Percentiles rank a stretch among this genome's conserved stretches.
These are phyloP conservation scores for Abrostola triplasia DNA, from an alignment of 2,888 invertebrate genomes.

Conservation along the genomic window DNA sequence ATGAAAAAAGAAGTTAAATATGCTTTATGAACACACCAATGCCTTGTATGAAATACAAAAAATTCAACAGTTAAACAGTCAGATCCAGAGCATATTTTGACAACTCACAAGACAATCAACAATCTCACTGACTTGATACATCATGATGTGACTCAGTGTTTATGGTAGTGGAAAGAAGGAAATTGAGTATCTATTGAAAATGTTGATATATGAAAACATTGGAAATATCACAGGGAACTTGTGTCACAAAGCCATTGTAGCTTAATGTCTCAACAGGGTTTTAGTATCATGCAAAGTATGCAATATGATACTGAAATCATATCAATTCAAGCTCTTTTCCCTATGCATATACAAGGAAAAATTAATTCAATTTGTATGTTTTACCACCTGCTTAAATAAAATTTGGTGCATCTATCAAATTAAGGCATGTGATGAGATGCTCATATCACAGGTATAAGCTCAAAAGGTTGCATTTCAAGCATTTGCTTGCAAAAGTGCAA, in stretches of 20 bases:
- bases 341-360: conserved; percentile 30
- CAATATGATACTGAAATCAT: conserved; percentile 4
- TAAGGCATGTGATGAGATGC: neutral
- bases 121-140: conserved; percentile 1
- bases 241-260: neutral
- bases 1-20: neutral
- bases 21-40: conserved; percentile 6
- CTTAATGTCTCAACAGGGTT: neutral
- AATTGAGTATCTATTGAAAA: neutral
- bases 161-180: conserved; percentile 3
- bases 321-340: conserved; percentile 29
- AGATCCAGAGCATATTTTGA: conserved; percentile 2
- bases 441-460: neutral
- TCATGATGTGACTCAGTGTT: neutral
- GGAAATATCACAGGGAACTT: neutral
- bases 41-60: conserved; percentile 2
- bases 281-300: neutral
- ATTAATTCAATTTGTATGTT: conserved; percentile 2
- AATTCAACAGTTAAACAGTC: conserved; percentile 9
- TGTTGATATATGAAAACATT: neutral
- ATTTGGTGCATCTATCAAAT: conserved; percentile 1
- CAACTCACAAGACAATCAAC: conserved; percentile 2
- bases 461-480: neutral
- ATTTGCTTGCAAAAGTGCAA: neutral
- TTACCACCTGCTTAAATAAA: conserved; percentile 3